phyloP scores from a whole-genome alignment of 2,888 invertebrate species.

The Hyposoter dolosus region DNA sequence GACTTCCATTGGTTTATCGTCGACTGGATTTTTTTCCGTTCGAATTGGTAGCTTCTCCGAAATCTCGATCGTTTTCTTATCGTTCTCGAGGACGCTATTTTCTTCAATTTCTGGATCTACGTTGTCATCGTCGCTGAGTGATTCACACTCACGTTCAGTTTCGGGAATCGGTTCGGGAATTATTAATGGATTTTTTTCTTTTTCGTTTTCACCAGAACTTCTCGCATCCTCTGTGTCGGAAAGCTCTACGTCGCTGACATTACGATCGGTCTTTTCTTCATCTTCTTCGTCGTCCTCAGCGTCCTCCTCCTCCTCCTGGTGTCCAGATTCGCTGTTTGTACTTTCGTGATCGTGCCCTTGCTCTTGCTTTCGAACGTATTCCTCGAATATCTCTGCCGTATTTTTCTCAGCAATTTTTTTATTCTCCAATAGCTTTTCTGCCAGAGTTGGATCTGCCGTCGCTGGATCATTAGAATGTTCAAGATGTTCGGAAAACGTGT shows the following conservation, averaged over 20 bases:
- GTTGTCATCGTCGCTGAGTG: not conserved
- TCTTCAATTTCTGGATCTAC: not conserved
- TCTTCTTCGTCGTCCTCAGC: constrained; percentile 61
- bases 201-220: constrained; percentile 20
- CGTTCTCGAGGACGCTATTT: not conserved
- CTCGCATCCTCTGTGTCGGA: constrained; percentile 54
- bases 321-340: constrained; percentile 65
- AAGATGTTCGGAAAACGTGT: constrained; percentile 77
- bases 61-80: not conserved
- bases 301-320: constrained; percentile 63
- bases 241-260: constrained; percentile 41
- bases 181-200: not conserved
- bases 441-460: constrained; percentile 69
- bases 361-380: constrained; percentile 76
- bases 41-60: not conserved
- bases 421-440: constrained; percentile 74
- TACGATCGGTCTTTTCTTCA: constrained; percentile 13
- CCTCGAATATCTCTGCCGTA: constrained; percentile 76
- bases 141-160: not conserved
- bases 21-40: constrained; percentile 52
- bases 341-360: constrained; percentile 59
- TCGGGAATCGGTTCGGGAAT: constrained; percentile 13
- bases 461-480: constrained; percentile 80
- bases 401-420: constrained; percentile 75
- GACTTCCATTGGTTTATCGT: constrained; percentile 40